These are phyloP conservation scores for Anguilla marmorata DNA, from an alignment of 2,797 vertebrate species.

Conservation along the genomic window DNA sequence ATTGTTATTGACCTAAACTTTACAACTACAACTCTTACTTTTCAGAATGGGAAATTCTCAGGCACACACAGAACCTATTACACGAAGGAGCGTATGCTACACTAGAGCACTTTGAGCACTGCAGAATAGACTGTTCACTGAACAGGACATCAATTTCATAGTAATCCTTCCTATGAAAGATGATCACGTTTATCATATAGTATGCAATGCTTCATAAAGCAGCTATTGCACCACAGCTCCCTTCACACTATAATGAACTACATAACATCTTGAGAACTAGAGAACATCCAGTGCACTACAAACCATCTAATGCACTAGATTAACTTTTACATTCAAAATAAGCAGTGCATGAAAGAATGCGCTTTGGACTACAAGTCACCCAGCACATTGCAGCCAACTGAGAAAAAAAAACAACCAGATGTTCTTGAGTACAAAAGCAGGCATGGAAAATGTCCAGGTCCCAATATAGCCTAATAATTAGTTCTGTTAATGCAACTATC, in stretches of 20 bases:
- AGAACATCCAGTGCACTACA: background rate
- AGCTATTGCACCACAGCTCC: background rate
- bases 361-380: background rate
- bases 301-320: background rate
- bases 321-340: background rate
- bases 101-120: background rate
- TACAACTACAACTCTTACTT: background rate
- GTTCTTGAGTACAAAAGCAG: conserved; percentile 24
- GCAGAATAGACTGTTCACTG: background rate
- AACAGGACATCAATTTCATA: background rate
- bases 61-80: background rate
- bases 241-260: background rate
- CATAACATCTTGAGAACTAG: background rate
- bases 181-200: background rate
- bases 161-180: background rate
- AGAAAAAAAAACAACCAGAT: conserved; percentile 20
- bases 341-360: background rate
- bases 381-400: background rate
- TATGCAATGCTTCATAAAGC: background rate
- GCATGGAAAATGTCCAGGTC: conserved; percentile 13
- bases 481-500: background rate
- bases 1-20: background rate
- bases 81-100: background rate
- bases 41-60: background rate
- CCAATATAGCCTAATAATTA: background rate